Conservation (phyloP, 1,140 invertebrate genomes). For the Drusus annulatus region DNA sequence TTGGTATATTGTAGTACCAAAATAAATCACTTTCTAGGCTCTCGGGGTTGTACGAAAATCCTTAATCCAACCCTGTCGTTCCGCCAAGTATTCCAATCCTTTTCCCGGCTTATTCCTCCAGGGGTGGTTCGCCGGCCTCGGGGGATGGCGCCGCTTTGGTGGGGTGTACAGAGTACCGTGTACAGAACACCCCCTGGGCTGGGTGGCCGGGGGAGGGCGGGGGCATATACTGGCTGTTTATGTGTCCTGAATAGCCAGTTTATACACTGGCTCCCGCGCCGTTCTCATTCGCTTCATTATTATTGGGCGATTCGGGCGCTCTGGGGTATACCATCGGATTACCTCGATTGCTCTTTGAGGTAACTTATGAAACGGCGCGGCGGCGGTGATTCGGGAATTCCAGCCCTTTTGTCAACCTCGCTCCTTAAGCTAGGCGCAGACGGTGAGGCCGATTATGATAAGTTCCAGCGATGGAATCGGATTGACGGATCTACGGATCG, state of each 20-base stretch:
- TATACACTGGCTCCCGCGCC: conserved; percentile 45
- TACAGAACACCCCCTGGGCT: not conserved
- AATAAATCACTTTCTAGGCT: no score
- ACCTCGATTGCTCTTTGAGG: conserved; percentile 45
- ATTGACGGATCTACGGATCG: conserved; percentile 8
- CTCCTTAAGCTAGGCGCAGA: conserved; percentile 4
- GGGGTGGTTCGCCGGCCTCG: conserved; percentile 7
- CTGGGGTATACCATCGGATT: conserved; percentile 37
- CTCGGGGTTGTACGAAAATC: no score
- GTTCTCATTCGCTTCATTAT: conserved; percentile 51
- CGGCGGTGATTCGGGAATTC: conserved; percentile 18
- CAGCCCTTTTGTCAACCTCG: conserved; percentile 20
- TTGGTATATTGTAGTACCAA: no score
- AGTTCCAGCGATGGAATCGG: conserved; percentile 21
- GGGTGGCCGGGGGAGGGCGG: not conserved
- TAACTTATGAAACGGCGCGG: conserved; percentile 43
- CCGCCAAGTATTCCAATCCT: conserved; percentile 17
- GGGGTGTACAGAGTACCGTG: not conserved
- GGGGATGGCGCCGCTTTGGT: conserved; percentile 3
- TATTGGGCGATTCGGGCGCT: conserved; percentile 50
- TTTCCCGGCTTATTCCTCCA: conserved; percentile 8
- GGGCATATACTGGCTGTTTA: conserved; percentile 46
- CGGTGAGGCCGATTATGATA: conserved; percentile 6
- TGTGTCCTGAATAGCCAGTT: conserved; percentile 50
- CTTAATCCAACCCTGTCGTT: not conserved